These are phyloP conservation scores for Plebejus melissa DNA, from an alignment of 2,888 invertebrate species.

Conservation along the genomic window DNA sequence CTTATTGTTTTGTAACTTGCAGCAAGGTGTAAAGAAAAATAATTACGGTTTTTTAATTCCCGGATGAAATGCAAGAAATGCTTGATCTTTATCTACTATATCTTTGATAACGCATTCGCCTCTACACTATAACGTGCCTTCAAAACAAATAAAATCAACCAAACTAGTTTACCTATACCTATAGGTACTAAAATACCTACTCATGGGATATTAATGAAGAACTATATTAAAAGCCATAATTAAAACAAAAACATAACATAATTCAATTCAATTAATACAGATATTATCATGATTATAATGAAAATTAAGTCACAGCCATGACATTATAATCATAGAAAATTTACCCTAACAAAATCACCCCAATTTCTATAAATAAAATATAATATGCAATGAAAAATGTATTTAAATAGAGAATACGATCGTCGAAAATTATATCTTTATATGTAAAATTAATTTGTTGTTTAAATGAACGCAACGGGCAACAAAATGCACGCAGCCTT, in stretches of 20 bases:
- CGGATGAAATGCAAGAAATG: no score
- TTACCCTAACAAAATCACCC: constrained; percentile 34
- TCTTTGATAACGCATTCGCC: no score
- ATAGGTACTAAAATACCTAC: no score
- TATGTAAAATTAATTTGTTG: constrained; percentile 69
- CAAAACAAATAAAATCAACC: no score
- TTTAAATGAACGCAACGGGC: constrained; percentile 67
- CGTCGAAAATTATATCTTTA: constrained; percentile 70
- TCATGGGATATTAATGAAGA: no score
- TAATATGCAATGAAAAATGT: constrained; percentile 46
- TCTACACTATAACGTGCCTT: no score
- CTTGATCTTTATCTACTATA: no score
- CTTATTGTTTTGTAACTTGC: no score
- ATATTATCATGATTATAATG: background rate
- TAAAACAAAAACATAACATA: background rate
- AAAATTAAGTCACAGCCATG: background rate
- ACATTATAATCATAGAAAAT: constrained; percentile 29
- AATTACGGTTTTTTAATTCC: no score
- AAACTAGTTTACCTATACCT: no score
- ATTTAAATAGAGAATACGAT: constrained; percentile 54
- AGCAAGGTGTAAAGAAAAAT: no score
- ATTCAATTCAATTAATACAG: no score
- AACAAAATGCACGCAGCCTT: constrained; percentile 64
- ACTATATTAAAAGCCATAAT: background rate
- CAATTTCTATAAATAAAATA: constrained; percentile 42